Conservation (phyloP, 1,140 invertebrate species). For the Scaptodrosophila lebanonensis region DNA sequence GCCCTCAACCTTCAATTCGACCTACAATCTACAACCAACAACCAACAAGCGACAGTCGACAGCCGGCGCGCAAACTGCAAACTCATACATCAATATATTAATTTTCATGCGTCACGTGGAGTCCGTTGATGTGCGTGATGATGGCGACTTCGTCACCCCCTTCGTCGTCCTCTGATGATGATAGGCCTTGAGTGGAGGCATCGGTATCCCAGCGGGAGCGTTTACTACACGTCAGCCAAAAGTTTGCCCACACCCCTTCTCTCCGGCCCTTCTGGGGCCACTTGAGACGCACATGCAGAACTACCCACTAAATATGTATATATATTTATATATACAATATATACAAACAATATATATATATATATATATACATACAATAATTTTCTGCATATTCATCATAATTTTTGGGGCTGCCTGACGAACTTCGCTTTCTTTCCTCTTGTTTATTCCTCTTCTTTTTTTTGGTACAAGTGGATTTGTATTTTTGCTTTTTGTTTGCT, state of each 20-base stretch:
- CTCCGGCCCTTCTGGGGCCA: background rate
- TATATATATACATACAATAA: constrained; percentile 15
- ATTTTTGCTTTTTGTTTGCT: constrained; percentile 30
- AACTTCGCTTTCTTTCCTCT: background rate
- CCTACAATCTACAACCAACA: constrained; percentile 1
- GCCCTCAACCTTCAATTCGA: no score
- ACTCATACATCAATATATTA: constrained; percentile 46
- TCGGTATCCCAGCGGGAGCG: constrained; percentile 28
- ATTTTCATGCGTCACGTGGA: constrained; percentile 52
- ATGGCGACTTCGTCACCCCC: constrained; percentile 10
- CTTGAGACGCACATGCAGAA: constrained; percentile 2
- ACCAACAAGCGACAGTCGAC: constrained; percentile 5
- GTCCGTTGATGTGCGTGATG: constrained; percentile 43
- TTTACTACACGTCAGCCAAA: constrained; percentile 26
- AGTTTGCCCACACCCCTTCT: constrained; percentile 5
- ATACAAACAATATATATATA: constrained; percentile 26
- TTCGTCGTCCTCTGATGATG: constrained; percentile 1
- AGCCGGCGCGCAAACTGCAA: constrained; percentile 9
- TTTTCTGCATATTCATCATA: constrained; percentile 43
- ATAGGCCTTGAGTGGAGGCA: constrained; percentile 9
- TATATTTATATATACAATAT: no score
- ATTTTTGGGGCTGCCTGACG: background rate
- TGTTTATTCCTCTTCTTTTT: constrained; percentile 14
- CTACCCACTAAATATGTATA: no score
- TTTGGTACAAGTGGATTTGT: constrained; percentile 11